These are phyloP conservation scores for Alaudala cheleensis DNA, from an alignment of 2,113 vertebrate genomes.

Conservation along the genomic window DNA sequence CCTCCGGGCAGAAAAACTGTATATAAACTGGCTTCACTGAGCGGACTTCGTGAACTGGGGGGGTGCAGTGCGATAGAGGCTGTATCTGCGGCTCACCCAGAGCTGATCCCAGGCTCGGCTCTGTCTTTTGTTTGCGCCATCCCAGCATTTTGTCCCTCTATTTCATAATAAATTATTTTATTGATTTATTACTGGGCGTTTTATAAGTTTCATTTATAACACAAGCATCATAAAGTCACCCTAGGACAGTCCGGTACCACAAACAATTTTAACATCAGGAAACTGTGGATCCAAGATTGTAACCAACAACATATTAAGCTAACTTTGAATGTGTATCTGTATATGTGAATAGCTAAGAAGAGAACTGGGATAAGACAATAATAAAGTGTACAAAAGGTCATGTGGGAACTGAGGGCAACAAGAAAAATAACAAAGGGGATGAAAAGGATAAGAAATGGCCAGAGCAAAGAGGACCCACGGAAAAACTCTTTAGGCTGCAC, in stretches of 20 bases:
- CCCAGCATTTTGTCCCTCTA: too few relatives aligned
- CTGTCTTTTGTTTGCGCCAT: too few relatives aligned
- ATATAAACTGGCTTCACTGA: too few relatives aligned
- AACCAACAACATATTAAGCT: background rate
- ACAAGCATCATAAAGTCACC: too few relatives aligned
- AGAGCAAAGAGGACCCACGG: background rate
- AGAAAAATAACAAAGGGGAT: background rate
- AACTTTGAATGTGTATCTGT: background rate
- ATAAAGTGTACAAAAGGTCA: background rate
- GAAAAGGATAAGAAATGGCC: background rate
- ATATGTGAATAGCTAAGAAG: background rate
- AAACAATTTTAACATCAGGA: background rate
- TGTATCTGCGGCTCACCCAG: too few relatives aligned
- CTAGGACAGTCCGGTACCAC: rapidly evolving
- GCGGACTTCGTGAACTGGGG: too few relatives aligned
- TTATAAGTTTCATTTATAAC: too few relatives aligned
- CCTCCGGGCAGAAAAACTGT: too few relatives aligned
- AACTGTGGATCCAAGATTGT: background rate
- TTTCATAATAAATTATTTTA: too few relatives aligned
- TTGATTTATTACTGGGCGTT: too few relatives aligned
- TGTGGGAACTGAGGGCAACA: background rate
- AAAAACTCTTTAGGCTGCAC: background rate
- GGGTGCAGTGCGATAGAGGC: too few relatives aligned
- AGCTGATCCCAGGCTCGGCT: too few relatives aligned
- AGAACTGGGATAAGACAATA: background rate